A percentile compares a stretch with the other conserved stretches of the same genome.
phyloP scores from a whole-genome alignment of 2,888 invertebrate species.

The Capitulum mitella region DNA sequence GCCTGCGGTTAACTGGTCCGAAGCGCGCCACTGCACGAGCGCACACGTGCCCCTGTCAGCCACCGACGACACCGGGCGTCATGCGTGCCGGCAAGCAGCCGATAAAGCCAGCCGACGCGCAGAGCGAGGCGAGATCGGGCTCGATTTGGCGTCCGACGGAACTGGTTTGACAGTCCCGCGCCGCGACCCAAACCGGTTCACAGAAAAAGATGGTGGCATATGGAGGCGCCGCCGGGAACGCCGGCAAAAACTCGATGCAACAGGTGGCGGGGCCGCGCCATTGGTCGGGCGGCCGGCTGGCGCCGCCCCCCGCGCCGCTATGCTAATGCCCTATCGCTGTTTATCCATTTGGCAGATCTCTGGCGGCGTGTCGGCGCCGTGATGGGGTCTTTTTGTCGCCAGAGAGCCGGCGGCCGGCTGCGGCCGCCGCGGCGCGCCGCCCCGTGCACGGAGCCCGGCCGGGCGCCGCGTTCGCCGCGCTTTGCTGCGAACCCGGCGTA shows the following conservation, averaged over 20 bases:
- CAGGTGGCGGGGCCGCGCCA: neutral
- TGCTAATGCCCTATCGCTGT: slow-evolving; percentile 1
- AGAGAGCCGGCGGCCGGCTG: neutral
- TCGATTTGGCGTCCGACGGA: too few relatives aligned
- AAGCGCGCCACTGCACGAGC: too few relatives aligned
- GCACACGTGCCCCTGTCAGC: too few relatives aligned
- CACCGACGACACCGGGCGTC: too few relatives aligned
- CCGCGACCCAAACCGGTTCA: neutral
- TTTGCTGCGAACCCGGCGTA: too few relatives aligned
- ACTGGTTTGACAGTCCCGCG: neutral
- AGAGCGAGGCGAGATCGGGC: too few relatives aligned
- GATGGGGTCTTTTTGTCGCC: neutral
- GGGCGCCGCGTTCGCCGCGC: too few relatives aligned
- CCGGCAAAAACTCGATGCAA: neutral
- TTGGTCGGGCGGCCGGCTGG: neutral
- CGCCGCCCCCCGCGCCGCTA: neutral
- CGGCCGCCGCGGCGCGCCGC: neutral
- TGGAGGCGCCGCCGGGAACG: neutral
- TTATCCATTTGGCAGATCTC: neutral
- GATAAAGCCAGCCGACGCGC: too few relatives aligned
- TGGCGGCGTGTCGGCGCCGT: neutral
- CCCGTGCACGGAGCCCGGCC: too few relatives aligned
- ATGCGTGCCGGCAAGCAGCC: too few relatives aligned
- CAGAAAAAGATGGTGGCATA: slow-evolving; percentile 10
- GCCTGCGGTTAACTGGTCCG: too few relatives aligned